These are phyloP conservation scores for Enteromius treurensis DNA, from an alignment of 2,797 vertebrate genomes.

Conservation along the genomic window DNA sequence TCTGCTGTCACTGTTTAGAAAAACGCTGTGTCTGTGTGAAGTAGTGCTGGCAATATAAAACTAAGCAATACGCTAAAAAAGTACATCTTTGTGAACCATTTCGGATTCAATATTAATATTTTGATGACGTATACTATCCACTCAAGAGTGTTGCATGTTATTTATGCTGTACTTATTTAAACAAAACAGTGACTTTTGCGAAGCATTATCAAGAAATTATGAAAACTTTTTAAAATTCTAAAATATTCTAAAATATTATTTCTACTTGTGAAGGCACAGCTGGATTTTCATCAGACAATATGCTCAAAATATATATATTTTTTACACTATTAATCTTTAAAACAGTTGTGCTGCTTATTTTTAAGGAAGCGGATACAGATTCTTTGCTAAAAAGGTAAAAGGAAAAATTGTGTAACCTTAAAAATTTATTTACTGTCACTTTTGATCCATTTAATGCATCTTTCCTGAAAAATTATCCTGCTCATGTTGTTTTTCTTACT, in stretches of 20 bases:
- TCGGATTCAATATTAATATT: background rate
- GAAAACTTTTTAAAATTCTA: background rate
- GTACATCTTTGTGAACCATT: background rate
- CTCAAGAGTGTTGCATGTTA: background rate
- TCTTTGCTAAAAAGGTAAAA: background rate
- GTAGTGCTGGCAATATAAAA: background rate
- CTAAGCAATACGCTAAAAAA: background rate
- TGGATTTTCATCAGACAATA: background rate
- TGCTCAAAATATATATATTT: background rate
- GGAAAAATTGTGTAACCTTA: background rate
- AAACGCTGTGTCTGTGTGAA: background rate
- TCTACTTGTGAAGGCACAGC: background rate
- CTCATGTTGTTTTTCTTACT: background rate
- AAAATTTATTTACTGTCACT: background rate
- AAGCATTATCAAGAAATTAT: background rate
- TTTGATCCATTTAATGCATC: background rate
- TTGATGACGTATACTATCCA: background rate
- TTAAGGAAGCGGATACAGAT: background rate
- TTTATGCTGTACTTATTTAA: background rate
- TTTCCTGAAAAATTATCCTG: background rate
- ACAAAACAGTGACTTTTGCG: background rate
- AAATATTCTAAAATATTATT: background rate
- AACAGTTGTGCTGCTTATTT: background rate
- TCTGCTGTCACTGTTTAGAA: background rate
- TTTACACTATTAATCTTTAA: background rate